Evolutionary conservation across 2,888 invertebrate species (phyloP), one percentile per base, ranked within the genome.

Genomic region (Nowickia ferox): DNA sequence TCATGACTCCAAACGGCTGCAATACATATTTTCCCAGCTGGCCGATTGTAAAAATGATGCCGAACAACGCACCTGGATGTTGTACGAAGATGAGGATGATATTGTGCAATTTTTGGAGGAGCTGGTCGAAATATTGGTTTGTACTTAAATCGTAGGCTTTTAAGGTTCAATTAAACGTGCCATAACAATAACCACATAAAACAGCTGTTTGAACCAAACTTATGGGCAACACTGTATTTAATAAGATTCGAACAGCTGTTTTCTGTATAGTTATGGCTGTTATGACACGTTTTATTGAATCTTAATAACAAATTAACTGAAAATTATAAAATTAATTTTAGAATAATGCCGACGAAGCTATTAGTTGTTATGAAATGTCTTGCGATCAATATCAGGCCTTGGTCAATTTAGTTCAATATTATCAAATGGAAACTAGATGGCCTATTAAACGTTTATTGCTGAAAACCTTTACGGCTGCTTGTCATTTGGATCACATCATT

Each of bases 401-500:
- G 22, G 95, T 96, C 57, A 96, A 96, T 78, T 93, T 99, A 81
- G 97, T 98, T 77, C 96, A 97, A 90, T 98, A 98, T 93, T 98
- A 98, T 93, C 98, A 98, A 94, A 98, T 98, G 98, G 98, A 98
- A 93, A 95, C 96, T 0, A 94, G 97, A 87, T 97, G 97, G 97
- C 96, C 96, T 0, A 95, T 98, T 84, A 94, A 98, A 87, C 96
- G 96, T 90, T 94, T 97, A 11, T 93, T 98, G 57, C 93, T 98
- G 79, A 95, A 97, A 94, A 96, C 97, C 9, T 98, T 98, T 92
- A 96, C 96, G 22, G 96, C 97, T 44, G 96, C 98, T 94, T 98
- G 98, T 90, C 96, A 96, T 44, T 93, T 98, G 84, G 97, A 98
- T 92, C 94, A 95, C 80, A 95, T 96, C 6, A 96, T 97, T 59